phyloP scores from a whole-genome alignment of 2,888 invertebrate species.

The Dryocosmus kuriphilus region DNA sequence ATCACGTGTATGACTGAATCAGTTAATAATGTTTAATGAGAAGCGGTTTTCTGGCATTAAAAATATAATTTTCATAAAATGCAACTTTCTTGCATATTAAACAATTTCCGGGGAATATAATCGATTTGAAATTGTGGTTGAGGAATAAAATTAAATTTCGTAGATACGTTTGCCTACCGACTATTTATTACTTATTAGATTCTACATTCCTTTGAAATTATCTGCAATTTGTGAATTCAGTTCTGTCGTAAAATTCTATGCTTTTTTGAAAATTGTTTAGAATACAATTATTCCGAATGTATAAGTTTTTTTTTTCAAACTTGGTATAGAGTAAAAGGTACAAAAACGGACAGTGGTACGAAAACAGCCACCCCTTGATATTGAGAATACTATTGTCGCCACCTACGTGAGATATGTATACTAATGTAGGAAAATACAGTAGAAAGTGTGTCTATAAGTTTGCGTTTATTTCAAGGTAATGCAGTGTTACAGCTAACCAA shows the following conservation, averaged over 20 bases:
- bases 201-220: neutral
- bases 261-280: too few relatives aligned
- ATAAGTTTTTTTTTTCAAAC: too few relatives aligned
- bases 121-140: conserved; percentile 3
- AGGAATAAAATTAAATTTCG: conserved; percentile 10
- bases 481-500: too few relatives aligned
- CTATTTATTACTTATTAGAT: conserved; percentile 18
- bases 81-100: conserved; percentile 13
- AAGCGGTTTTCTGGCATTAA: neutral
- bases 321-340: too few relatives aligned
- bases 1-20: neutral
- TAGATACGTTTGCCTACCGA: conserved; percentile 12
- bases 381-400: too few relatives aligned
- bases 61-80: conserved; percentile 10
- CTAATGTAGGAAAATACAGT: too few relatives aligned
- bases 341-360: too few relatives aligned
- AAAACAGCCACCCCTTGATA: too few relatives aligned
- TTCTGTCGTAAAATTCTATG: neutral
- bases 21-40: neutral
- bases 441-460: too few relatives aligned
- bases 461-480: too few relatives aligned
- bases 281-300: too few relatives aligned
- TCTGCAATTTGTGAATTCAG: neutral
- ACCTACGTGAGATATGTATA: too few relatives aligned
- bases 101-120: conserved; percentile 7